Conservation (phyloP, 2,888 invertebrate genomes). For the Orthonevra nobilis region DNA sequence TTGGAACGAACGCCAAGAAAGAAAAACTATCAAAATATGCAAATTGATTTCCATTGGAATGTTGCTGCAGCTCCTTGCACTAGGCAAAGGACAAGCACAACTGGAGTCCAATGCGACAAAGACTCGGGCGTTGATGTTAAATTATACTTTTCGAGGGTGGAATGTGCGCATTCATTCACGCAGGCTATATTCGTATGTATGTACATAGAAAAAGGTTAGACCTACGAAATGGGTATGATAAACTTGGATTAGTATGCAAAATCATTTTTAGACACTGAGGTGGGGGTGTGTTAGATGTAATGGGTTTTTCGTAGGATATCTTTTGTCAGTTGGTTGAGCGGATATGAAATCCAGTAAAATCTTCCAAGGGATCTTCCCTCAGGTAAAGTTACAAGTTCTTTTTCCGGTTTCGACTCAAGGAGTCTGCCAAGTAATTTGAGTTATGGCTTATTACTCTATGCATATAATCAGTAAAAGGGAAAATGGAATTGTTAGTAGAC, state of each 20-base stretch:
- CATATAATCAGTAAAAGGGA: too few species aligned
- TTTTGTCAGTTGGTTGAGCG: neutral
- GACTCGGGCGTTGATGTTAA: constrained; percentile 33
- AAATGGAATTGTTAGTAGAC: too few species aligned
- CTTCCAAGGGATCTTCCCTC: too few species aligned
- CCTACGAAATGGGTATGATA: neutral
- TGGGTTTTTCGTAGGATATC: neutral
- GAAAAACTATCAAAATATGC: constrained; percentile 69
- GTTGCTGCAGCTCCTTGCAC: constrained; percentile 5
- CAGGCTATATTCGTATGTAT: neutral
- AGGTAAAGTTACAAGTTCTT: too few species aligned
- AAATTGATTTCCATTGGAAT: constrained; percentile 65
- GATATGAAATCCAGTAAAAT: too few species aligned
- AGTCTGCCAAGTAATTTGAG: too few species aligned
- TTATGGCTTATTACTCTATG: too few species aligned
- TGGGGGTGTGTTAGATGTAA: neutral
- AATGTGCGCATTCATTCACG: constrained; percentile 24
- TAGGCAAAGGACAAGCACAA: constrained; percentile 1
- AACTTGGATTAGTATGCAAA: constrained; percentile 57
- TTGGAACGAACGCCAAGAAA: too few species aligned
- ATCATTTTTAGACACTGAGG: constrained; percentile 40
- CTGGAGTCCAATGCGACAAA: constrained; percentile 32
- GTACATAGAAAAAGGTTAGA: neutral
- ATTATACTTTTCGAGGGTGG: constrained; percentile 14
- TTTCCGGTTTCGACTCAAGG: too few species aligned